phyloP scores from a whole-genome alignment of 1,140 invertebrate species.

The Teleogryllus occipitalis region DNA sequence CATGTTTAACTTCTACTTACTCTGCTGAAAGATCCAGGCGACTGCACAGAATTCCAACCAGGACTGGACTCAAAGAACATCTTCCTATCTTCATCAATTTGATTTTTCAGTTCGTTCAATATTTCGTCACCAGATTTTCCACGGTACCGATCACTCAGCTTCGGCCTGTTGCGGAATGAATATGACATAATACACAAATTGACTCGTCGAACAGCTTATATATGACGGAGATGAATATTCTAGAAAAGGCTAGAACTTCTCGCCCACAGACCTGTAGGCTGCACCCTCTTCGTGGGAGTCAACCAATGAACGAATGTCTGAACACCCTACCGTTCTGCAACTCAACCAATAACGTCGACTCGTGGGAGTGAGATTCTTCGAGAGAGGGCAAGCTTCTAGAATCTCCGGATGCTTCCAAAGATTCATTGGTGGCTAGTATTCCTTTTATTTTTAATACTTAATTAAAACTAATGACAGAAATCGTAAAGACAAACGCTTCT shows the following conservation, averaged over 20 bases:
- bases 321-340: background rate
- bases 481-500: background rate
- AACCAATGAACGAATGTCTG: background rate
- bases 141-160: conserved; percentile 35
- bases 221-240: background rate
- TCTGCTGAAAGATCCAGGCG: conserved; percentile 22
- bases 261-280: background rate
- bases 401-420: background rate
- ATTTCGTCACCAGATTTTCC: conserved; percentile 38
- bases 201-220: conserved; percentile 7
- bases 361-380: background rate
- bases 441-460: background rate
- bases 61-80: conserved; percentile 35
- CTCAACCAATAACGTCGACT: background rate
- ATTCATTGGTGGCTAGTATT: background rate
- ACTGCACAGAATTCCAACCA: conserved; percentile 17
- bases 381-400: background rate
- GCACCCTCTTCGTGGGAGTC: background rate
- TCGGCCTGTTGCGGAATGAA: conserved; percentile 38
- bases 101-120: conserved; percentile 37
- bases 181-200: conserved; percentile 34
- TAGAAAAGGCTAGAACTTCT: conserved; percentile 4
- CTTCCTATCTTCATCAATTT: conserved; percentile 36
- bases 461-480: background rate
- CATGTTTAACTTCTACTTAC: conserved; percentile 15